Evolutionary conservation across 1,140 invertebrate species (phyloP).

Genomic region (Drosophila azteca): DNA sequence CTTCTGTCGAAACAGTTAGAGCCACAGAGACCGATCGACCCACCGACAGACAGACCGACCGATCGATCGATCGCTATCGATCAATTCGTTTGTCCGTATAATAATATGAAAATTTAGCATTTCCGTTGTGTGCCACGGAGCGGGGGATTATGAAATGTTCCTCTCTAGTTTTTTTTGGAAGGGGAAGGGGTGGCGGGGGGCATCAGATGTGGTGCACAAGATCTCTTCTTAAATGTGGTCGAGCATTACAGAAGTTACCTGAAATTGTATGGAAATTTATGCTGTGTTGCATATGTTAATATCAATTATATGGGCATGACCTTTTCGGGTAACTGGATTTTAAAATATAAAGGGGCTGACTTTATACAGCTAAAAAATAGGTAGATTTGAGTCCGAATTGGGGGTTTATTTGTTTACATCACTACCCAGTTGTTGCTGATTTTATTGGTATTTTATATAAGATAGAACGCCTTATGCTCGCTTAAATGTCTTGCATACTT

Average conservation of each 20-base stretch:
- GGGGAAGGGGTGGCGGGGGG: background rate
- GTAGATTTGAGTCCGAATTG: no score
- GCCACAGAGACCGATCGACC: constrained; percentile 9
- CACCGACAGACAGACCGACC: background rate
- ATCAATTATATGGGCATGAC: no score
- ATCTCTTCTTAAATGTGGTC: constrained; percentile 18
- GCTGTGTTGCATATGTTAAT: no score
- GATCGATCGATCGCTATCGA: constrained; percentile 52
- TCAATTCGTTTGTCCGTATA: constrained; percentile 66
- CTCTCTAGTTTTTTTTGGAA: constrained; percentile 40
- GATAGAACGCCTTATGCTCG: no score
- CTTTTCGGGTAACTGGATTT: background rate
- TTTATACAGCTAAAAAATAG: background rate
- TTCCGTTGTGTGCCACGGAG: constrained; percentile 58
- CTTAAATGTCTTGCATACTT: no score
- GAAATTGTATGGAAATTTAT: background rate
- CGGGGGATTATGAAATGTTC: constrained; percentile 66
- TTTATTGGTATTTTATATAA: no score
- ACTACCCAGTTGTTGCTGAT: no score
- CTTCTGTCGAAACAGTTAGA: constrained; percentile 77
- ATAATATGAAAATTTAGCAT: constrained; percentile 82
- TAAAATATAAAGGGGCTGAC: background rate
- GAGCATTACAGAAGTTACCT: background rate
- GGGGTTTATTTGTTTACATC: no score
- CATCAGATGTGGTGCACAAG: constrained; percentile 52